Conservation (phyloP, 1,140 invertebrate species). For the Mylabris phalerata region DNA sequence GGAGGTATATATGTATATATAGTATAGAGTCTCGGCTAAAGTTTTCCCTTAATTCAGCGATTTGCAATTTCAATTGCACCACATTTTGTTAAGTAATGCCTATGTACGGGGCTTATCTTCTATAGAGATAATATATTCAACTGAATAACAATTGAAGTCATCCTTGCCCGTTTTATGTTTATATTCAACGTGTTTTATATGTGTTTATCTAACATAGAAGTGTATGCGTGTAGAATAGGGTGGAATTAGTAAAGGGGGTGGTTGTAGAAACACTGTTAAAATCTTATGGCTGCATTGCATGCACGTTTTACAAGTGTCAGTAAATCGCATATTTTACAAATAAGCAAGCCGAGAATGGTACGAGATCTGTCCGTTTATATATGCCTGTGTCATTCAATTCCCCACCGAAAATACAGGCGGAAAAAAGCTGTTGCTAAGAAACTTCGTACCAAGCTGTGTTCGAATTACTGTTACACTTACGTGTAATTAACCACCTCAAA, state of each 20-base stretch:
- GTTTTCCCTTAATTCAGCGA: conserved; percentile 6
- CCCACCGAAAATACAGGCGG: not conserved
- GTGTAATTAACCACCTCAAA: conserved; percentile 3
- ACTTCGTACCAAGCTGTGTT: conserved; percentile 10
- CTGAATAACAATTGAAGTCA: conserved; percentile 11
- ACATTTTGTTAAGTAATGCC: conserved; percentile 24
- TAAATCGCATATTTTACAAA: conserved; percentile 29
- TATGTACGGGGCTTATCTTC: conserved; percentile 18
- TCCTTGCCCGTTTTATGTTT: not conserved
- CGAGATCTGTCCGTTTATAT: not conserved
- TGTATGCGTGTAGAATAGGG: not conserved
- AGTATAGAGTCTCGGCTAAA: no score
- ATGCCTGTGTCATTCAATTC: conserved; percentile 7
- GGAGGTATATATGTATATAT: no score
- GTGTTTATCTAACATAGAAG: not conserved
- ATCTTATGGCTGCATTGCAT: conserved; percentile 21
- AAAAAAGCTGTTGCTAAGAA: conserved; percentile 10
- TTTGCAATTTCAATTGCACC: conserved; percentile 27
- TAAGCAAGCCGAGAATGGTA: conserved; percentile 18
- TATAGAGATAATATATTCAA: conserved; percentile 16
- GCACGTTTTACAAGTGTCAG: conserved; percentile 27
- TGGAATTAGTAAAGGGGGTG: not conserved
- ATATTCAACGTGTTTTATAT: not conserved
- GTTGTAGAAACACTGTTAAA: not conserved
- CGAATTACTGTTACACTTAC: not conserved